Evolutionary conservation across 2,797 vertebrate genomes (phyloP).

Genomic region (Labroides dimidiatus): DNA sequence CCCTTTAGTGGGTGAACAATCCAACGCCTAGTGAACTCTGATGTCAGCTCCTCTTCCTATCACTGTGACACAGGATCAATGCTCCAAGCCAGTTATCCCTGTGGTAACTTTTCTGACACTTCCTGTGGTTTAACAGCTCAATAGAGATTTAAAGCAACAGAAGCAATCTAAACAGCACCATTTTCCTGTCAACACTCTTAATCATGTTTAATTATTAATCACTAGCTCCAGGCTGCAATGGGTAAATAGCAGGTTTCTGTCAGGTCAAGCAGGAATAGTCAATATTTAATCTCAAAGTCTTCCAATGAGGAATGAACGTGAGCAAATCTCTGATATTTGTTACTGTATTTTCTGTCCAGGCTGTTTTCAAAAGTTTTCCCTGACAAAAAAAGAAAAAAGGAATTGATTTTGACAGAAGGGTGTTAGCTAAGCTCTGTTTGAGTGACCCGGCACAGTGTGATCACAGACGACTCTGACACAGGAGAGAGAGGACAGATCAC

Average conservation of each 20-base stretch:
- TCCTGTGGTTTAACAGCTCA: too few species aligned
- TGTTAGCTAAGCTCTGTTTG: slow-evolving; percentile 6
- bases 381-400: not conserved
- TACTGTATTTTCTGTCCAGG: not conserved
- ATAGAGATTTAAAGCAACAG: too few species aligned
- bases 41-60: too few species aligned
- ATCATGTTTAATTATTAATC: not conserved
- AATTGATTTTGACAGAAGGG: slow-evolving; percentile 10
- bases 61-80: too few species aligned
- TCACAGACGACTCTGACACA: slow-evolving; percentile 2
- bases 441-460: slow-evolving; percentile 10
- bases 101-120: too few species aligned
- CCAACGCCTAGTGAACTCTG: too few species aligned
- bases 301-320: not conserved
- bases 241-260: not conserved
- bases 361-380: not conserved
- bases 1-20: too few species aligned
- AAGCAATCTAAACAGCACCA: not conserved
- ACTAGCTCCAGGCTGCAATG: not conserved
- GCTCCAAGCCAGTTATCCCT: too few species aligned
- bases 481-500: slow-evolving; percentile 24
- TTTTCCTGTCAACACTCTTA: not conserved
- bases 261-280: not conserved
- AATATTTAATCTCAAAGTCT: slow-evolving; percentile 3
- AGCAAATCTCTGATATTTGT: slow-evolving; percentile 3